phyloP scores from a whole-genome alignment of 2,888 invertebrate genomes.

The Mellilla xanthometata region DNA sequence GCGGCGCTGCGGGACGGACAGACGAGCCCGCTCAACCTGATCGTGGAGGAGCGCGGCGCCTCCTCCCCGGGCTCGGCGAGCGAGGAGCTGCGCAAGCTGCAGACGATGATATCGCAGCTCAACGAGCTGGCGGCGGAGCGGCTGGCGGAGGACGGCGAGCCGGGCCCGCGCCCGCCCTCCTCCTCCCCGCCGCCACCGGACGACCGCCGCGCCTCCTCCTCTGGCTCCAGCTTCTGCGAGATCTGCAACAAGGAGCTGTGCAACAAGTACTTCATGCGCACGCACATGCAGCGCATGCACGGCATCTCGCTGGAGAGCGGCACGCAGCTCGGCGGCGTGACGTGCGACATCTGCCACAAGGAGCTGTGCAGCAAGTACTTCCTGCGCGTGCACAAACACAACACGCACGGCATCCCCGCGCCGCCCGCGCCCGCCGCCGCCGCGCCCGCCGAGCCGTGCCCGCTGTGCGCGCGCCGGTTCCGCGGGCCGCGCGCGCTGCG shows the following conservation, averaged over 20 bases:
- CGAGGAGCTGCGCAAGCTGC: slow-evolving; percentile 93
- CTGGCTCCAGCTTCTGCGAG: slow-evolving; percentile 94
- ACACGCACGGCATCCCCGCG: slow-evolving; percentile 97
- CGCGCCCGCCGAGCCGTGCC: slow-evolving; percentile 83
- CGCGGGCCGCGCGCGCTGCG: slow-evolving; percentile 94
- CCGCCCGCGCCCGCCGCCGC: slow-evolving; percentile 85
- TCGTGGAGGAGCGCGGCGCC: slow-evolving; percentile 85
- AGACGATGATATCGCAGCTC: slow-evolving; percentile 94
- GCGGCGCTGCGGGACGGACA: slow-evolving; percentile 82
- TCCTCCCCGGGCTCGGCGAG: slow-evolving; percentile 86
- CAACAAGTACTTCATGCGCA: slow-evolving; percentile 99
- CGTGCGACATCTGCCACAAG: slow-evolving; percentile 98
- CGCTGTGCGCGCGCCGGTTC: slow-evolving; percentile 93
- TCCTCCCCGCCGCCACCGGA: slow-evolving; percentile 67
- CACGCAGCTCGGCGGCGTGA: slow-evolving; percentile 95
- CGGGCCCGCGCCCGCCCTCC: slow-evolving; percentile 57
- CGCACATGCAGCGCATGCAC: slow-evolving; percentile 99
- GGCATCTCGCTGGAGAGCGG: slow-evolving; percentile 97
- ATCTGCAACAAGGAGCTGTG: slow-evolving; percentile 99
- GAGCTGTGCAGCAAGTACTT: slow-evolving; percentile 99
- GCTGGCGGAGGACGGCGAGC: slow-evolving; percentile 61
- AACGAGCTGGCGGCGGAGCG: slow-evolving; percentile 88
- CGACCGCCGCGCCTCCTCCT: slow-evolving; percentile 81
- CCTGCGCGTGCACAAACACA: slow-evolving; percentile 97
- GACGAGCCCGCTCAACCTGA: slow-evolving; percentile 90